phyloP scores from a whole-genome alignment of 2,113 vertebrate genomes.

The Gambusia holbrooki region DNA sequence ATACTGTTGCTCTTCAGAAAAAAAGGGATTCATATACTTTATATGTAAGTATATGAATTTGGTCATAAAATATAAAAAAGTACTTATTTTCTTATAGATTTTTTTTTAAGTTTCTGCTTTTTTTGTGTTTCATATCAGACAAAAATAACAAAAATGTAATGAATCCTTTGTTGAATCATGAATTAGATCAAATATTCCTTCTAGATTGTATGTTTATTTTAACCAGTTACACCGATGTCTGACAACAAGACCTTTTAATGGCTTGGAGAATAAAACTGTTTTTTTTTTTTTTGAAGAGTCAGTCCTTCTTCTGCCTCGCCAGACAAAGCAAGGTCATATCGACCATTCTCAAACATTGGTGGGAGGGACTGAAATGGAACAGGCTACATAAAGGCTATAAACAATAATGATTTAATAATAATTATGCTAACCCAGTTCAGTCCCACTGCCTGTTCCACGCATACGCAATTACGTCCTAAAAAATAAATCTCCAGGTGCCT shows the following conservation, averaged over 20 bases:
- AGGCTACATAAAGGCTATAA: conserved; percentile 28
- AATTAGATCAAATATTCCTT: too few relatives aligned
- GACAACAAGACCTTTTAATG: neutral
- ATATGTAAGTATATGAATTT: neutral
- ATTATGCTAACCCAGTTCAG: conserved; percentile 14
- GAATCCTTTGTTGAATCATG: too few relatives aligned
- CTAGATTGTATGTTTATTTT: too few relatives aligned
- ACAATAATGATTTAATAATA: conserved; percentile 44
- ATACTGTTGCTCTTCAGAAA: neutral
- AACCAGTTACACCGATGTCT: too few relatives aligned
- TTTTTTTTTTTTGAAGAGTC: neutral
- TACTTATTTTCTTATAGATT: neutral
- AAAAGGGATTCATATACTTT: neutral
- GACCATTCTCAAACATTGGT: neutral
- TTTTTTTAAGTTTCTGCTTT: neutral
- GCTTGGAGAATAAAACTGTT: neutral
- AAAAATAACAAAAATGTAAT: too few relatives aligned
- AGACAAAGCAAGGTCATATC: conserved; percentile 38
- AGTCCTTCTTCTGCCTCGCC: conserved; percentile 3
- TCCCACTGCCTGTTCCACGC: conserved; percentile 5
- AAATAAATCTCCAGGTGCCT: conserved; percentile 28
- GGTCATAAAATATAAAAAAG: neutral
- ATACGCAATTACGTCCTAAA: conserved; percentile 8
- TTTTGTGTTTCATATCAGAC: too few relatives aligned
- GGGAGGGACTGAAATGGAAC: conserved; percentile 2